Conservation (phyloP, 2,797 vertebrate genomes). For the Enteromius fasciolatus region DNA sequence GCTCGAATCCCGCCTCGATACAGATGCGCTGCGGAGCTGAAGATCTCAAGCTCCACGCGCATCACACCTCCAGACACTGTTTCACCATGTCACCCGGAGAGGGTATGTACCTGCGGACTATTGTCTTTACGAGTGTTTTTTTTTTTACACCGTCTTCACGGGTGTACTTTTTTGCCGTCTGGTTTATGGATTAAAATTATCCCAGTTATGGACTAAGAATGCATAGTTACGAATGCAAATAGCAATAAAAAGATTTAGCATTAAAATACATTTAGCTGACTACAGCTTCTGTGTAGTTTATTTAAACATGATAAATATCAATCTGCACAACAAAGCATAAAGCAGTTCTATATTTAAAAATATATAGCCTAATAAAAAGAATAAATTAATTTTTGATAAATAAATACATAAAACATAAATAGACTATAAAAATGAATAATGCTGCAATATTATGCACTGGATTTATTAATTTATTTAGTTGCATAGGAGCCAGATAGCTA, state of each 20-base stretch:
- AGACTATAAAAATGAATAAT: background rate
- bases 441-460: background rate
- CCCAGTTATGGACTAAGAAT: too few species aligned
- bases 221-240: background rate
- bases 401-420: background rate
- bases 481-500: background rate
- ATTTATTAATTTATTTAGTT: background rate
- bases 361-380: background rate
- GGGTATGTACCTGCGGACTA: constrained; percentile 63
- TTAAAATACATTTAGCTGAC: background rate
- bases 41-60: constrained; percentile 63
- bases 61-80: constrained; percentile 68
- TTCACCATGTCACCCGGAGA: constrained; percentile 69
- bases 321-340: background rate
- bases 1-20: constrained; percentile 54
- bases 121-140: background rate
- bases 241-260: background rate
- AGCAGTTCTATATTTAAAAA: background rate
- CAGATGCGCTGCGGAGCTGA: constrained; percentile 60
- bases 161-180: background rate
- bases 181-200: background rate
- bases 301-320: constrained; percentile 1
- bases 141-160: background rate
- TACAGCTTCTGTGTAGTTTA: background rate
- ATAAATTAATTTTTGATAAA: background rate